Evolutionary conservation across 1,140 invertebrate genomes (phyloP).

Genomic region (Drosophila sturtevanti): DNA sequence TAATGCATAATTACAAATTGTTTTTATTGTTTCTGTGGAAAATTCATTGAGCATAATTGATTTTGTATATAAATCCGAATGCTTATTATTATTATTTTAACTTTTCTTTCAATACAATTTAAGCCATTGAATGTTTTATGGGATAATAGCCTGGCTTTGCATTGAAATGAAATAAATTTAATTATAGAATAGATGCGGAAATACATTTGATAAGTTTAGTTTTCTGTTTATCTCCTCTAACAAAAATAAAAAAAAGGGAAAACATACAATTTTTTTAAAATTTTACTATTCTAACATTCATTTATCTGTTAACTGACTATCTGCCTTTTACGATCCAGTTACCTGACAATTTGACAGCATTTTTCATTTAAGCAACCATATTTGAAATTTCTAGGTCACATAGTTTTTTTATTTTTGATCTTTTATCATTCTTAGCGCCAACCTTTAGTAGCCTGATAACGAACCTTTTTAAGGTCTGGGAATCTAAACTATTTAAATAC

Average conservation of each 20-base stretch:
- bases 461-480: neutral
- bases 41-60: constrained; percentile 52
- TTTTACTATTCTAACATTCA: too few relatives aligned
- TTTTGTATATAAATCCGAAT: constrained; percentile 14
- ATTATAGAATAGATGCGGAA: too few relatives aligned
- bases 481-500: neutral
- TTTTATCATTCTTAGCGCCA: neutral
- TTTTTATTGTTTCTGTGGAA: constrained; percentile 30
- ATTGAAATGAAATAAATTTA: too few relatives aligned
- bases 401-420: neutral
- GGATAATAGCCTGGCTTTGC: neutral
- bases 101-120: neutral
- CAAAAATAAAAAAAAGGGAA: too few relatives aligned
- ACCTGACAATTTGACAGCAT: too few relatives aligned
- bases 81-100: neutral
- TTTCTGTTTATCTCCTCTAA: too few relatives aligned
- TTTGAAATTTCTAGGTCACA: neutral
- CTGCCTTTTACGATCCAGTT: too few relatives aligned
- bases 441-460: too few relatives aligned
- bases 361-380: neutral
- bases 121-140: neutral
- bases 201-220: too few relatives aligned
- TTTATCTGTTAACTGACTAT: too few relatives aligned
- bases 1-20: constrained; percentile 45
- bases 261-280: too few relatives aligned